A percentile compares a stretch with the other conserved stretches of the same genome.
These are phyloP conservation scores for Apamea epomidion DNA, from an alignment of 2,888 invertebrate species.

Conservation along the genomic window DNA sequence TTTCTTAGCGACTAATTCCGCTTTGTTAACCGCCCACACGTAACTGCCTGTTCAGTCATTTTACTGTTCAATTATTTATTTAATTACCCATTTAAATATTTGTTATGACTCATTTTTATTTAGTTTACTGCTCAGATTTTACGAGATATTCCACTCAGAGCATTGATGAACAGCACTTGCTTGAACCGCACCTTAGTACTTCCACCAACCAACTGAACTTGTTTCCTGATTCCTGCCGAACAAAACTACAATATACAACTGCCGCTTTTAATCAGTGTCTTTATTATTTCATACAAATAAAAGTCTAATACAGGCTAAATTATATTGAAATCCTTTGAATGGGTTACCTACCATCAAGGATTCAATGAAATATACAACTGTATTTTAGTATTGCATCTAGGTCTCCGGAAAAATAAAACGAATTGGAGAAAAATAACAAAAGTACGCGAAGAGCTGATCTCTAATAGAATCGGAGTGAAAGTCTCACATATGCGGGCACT, in stretches of 20 bases:
- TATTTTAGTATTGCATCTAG: not conserved
- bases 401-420: slow-evolving; percentile 10
- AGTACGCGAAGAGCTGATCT: slow-evolving; percentile 26
- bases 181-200: too few species aligned
- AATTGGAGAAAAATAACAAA: slow-evolving; percentile 24
- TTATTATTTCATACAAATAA: not conserved
- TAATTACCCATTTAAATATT: not conserved
- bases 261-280: not conserved
- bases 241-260: not conserved
- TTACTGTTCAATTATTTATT: not conserved
- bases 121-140: not conserved
- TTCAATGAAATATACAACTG: not conserved
- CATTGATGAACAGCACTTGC: too few species aligned
- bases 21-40: not conserved
- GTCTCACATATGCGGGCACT: not conserved
- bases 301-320: not conserved
- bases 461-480: slow-evolving; percentile 48
- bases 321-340: not conserved
- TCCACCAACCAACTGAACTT: not conserved
- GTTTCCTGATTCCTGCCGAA: not conserved
- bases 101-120: not conserved
- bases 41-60: too few species aligned
- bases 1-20: not conserved
- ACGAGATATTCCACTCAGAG: not conserved
- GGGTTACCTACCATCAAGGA: not conserved